Evolutionary conservation across 2,113 vertebrate genomes (phyloP).

Genomic region (Nesogale talazaci): DNA sequence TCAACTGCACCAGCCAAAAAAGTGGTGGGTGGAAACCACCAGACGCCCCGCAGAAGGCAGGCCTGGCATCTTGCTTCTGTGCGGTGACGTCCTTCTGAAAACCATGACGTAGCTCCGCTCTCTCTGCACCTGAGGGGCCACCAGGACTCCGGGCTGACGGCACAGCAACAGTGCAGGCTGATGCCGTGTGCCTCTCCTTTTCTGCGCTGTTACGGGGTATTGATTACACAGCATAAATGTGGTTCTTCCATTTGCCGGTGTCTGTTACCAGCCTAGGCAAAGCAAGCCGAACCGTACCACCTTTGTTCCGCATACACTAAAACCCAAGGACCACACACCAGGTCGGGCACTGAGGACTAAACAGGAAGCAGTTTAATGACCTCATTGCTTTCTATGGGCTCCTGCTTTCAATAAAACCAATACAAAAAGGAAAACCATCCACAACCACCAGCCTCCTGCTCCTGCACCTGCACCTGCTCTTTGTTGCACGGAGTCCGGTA

Average conservation of each 20-base stretch:
- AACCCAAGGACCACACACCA: background rate
- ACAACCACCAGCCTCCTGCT: background rate
- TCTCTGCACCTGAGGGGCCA: background rate
- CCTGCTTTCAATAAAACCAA: conserved; percentile 11
- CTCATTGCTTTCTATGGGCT: background rate
- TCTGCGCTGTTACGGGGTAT: background rate
- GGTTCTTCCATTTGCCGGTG: background rate
- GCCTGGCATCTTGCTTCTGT: background rate
- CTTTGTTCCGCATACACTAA: background rate
- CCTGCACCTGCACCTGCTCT: too few relatives aligned
- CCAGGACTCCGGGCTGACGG: background rate
- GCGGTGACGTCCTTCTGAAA: background rate
- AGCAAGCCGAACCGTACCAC: background rate
- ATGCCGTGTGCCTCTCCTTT: background rate
- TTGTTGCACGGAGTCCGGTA: background rate
- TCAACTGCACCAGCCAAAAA: background rate
- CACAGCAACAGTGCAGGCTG: background rate
- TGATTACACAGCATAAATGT: too few relatives aligned
- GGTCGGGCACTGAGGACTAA: background rate
- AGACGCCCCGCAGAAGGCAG: background rate
- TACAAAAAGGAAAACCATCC: background rate
- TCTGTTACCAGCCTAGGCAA: fast-evolving
- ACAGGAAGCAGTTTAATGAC: background rate
- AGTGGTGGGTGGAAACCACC: background rate
- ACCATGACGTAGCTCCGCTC: background rate